Evolutionary conservation across 2,113 vertebrate species (phyloP), one percentile per base, ranked within the genome.

Genomic region (Pycnonotus jocosus): DNA sequence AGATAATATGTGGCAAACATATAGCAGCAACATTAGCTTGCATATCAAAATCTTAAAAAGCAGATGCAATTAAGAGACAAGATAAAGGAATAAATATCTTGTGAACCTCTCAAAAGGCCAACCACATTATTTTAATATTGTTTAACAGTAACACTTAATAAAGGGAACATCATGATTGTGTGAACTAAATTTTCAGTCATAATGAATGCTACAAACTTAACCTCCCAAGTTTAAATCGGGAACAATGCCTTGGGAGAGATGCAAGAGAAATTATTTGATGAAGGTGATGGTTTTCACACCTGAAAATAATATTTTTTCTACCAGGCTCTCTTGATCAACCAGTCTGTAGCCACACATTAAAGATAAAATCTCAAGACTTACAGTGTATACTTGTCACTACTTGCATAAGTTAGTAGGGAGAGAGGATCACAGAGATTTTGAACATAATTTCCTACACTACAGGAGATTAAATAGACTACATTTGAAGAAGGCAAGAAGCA

Each of bases 251-350:
- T 97, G 91, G 96, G 98, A 97, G 97, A 97, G 97, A 98, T 96
- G 92, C 93, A 98, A 97, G 97, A 97, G 96, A 97, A 98, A 98
- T 98, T 99, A 98, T 98, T 98, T 98, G 98, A 98, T 96, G 98
- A 99, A 99, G 98, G 98, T 99, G 98, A 99, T 94, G 97, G 98
- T 98, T 99, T 99, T 99, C 99, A 98, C 99, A 99, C 99, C 98
- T 98, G 98, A 98, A 98, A 99, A 99, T 99, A 99, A 99, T 98
- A 98, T 98, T 98, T 98, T 98, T 98, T 98, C 98, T 98, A 97
- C 92, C 93, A 98, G 95, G 88, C 96, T 97, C 94, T 98, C 98
- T 98, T 99, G 98, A 99, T 98, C 98, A 99, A 98, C 98, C 98
- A 98, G 98, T 98, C 98, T 92, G 98, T 98, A 98, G 98, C 99